These are phyloP conservation scores for Pogonognathellus flavescens DNA, from an alignment of 1,140 invertebrate species.

Conservation along the genomic window DNA sequence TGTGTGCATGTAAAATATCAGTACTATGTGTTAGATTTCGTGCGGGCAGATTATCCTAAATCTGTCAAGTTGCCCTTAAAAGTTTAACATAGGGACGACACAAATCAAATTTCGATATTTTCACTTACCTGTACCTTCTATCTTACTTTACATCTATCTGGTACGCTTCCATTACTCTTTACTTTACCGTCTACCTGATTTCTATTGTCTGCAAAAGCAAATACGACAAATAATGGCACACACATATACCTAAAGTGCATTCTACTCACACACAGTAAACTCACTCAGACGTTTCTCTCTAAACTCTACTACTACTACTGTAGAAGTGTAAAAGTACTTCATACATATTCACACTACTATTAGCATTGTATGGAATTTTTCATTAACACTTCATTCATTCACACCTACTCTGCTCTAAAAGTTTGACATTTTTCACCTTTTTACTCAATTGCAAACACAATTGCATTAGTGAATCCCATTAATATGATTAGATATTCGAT, in stretches of 20 bases:
- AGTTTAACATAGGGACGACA: not conserved
- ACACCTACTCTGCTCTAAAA: not conserved
- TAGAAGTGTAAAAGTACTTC: not conserved
- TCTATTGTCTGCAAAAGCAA: no score
- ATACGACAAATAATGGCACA: no score
- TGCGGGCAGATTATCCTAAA: constrained; percentile 26
- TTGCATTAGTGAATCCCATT: not conserved
- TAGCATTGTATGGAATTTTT: not conserved
- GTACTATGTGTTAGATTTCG: constrained; percentile 12
- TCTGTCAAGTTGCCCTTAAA: constrained; percentile 40
- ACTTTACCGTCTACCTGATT: no score
- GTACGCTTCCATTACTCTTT: not conserved
- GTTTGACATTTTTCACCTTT: not conserved
- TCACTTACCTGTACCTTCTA: not conserved
- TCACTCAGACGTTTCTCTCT: no score
- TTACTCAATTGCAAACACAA: not conserved
- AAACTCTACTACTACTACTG: not conserved
- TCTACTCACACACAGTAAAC: no score
- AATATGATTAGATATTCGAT: not conserved
- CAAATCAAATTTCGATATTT: constrained; percentile 27
- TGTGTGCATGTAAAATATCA: no score
- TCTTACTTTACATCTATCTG: not conserved
- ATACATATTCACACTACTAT: not conserved
- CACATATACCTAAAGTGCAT: no score
- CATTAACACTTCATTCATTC: not conserved